These are phyloP conservation scores for Cancer borealis DNA, from an alignment of 2,888 invertebrate genomes.

Conservation along the genomic window DNA sequence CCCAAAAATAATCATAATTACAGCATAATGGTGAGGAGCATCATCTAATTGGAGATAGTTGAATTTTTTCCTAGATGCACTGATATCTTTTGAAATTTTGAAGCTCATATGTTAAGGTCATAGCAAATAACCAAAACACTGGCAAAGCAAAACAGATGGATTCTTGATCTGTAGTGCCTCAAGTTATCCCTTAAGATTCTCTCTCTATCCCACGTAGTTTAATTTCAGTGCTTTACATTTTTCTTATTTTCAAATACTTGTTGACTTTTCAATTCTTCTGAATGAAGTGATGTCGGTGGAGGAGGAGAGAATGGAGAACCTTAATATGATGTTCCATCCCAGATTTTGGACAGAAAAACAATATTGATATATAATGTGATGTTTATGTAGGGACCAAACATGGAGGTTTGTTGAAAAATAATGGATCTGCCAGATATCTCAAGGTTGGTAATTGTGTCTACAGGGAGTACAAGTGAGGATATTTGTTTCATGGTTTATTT, in stretches of 20 bases:
- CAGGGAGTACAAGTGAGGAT: background rate
- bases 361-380: background rate
- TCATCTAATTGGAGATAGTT: background rate
- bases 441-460: background rate
- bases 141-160: background rate
- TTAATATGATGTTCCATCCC: background rate
- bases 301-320: background rate
- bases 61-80: background rate
- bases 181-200: constrained; percentile 28
- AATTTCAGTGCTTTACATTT: background rate
- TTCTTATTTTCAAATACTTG: background rate
- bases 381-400: constrained; percentile 25
- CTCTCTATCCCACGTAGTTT: background rate
- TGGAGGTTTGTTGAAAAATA: background rate
- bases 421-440: constrained; percentile 39
- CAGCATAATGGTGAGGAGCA: background rate
- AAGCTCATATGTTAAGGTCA: background rate
- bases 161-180: background rate
- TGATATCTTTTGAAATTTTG: background rate
- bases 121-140: background rate
- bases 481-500: constrained; percentile 16
- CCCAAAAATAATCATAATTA: background rate
- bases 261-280: constrained; percentile 15
- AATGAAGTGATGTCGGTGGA: background rate
- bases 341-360: background rate